These are phyloP conservation scores for Neofelis nebulosa DNA, from an alignment of 2,113 vertebrate species.

Conservation along the genomic window DNA sequence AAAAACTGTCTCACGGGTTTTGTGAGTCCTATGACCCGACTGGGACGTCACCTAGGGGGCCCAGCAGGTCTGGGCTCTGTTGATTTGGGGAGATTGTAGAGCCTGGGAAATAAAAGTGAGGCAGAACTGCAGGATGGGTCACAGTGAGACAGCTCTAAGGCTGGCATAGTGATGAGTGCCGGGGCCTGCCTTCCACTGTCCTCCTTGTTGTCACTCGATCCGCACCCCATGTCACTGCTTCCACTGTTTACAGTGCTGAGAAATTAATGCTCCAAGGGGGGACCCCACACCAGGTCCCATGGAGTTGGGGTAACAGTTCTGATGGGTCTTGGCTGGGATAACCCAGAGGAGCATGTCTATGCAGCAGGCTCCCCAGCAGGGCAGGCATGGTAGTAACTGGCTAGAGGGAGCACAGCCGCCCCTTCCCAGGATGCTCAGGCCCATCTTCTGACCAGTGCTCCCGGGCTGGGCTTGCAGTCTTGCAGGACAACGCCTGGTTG, in stretches of 20 bases:
- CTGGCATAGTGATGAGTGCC: accelerated
- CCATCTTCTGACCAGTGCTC: neutral
- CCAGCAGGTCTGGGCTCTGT: neutral
- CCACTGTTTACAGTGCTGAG: neutral
- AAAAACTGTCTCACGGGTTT: neutral
- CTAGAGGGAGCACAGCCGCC: neutral
- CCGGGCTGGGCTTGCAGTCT: accelerated
- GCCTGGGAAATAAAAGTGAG: no score
- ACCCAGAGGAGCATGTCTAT: neutral
- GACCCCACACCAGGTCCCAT: no score
- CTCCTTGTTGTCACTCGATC: neutral
- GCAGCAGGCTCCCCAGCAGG: accelerated
- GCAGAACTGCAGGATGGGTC: neutral
- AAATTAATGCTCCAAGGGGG: neutral
- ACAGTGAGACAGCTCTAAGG: accelerated
- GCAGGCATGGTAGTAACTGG: neutral
- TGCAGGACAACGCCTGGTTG: no score
- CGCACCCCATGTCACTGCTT: neutral
- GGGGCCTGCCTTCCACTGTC: no score
- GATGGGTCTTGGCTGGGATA: no score
- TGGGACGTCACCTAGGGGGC: no score
- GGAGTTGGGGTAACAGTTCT: neutral
- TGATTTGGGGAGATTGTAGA: neutral
- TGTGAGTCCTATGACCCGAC: accelerated
- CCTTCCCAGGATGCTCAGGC: neutral